Evolutionary conservation across 1,140 invertebrate species (phyloP).

Genomic region (Gryon sp.): DNA sequence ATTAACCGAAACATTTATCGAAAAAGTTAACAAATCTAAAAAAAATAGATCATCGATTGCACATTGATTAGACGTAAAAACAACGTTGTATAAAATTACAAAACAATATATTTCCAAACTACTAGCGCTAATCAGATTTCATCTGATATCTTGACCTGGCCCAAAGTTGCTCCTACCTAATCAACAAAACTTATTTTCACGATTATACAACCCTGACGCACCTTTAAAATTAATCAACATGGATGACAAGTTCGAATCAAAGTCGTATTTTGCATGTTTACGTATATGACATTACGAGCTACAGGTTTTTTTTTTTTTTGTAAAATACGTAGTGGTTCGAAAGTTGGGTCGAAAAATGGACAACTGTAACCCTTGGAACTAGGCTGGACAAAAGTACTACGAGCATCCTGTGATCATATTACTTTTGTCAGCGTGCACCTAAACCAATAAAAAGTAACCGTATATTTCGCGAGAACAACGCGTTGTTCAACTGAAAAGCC

Average conservation of each 20-base stretch:
- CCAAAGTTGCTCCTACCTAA: not conserved
- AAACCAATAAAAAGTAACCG: conserved; percentile 16
- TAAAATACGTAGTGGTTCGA: not conserved
- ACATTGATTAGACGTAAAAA: not conserved
- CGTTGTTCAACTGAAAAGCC: not conserved
- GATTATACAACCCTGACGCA: conserved; percentile 4
- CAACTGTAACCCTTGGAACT: conserved; percentile 4
- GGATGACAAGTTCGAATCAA: conserved; percentile 32
- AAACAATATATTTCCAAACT: too few relatives aligned
- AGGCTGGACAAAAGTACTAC: conserved; percentile 29
- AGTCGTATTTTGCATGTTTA: conserved; percentile 28
- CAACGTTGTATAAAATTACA: not conserved
- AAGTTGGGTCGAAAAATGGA: conserved; percentile 6
- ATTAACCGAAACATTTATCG: not conserved
- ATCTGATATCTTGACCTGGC: not conserved
- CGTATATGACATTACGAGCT: conserved; percentile 17
- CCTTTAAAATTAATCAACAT: conserved; percentile 16
- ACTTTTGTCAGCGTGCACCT: conserved; percentile 38
- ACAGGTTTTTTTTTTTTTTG: conserved; percentile 6
- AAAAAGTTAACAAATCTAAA: not conserved
- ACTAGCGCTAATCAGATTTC: too few relatives aligned
- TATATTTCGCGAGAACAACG: not conserved
- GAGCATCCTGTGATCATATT: conserved; percentile 25
- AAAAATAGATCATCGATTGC: not conserved
- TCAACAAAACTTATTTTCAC: too few relatives aligned